Conservation (phyloP, 2,797 vertebrate species). For the Lycodopsis pacificus region DNA sequence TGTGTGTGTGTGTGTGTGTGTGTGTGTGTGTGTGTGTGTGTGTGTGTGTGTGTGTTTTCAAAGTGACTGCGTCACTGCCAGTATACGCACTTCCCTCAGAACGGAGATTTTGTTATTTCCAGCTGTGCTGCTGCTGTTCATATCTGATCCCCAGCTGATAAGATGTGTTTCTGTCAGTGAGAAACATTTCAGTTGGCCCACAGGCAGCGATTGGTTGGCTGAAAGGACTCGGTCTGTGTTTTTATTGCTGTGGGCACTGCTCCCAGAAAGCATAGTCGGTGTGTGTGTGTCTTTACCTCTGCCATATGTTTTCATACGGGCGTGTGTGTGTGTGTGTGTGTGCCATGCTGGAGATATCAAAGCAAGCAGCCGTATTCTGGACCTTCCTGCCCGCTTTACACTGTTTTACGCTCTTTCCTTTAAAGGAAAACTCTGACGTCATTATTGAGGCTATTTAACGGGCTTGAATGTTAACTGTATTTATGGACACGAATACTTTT, state of each 20-base stretch:
- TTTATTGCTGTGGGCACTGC: constrained; percentile 63
- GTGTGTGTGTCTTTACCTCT: constrained; percentile 10
- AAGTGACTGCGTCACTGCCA: constrained; percentile 44
- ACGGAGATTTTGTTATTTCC: constrained; percentile 57
- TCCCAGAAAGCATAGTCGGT: constrained; percentile 37
- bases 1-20: constrained; percentile 5
- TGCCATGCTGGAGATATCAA: constrained; percentile 39
- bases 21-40: constrained; percentile 20
- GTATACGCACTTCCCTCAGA: constrained; percentile 43
- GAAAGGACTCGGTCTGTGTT: constrained; percentile 50
- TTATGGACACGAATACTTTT: not conserved
- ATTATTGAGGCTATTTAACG: not conserved
- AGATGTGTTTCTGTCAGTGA: constrained; percentile 38
- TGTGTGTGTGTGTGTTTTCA: constrained; percentile 11
- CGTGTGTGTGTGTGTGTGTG: constrained; percentile 11
- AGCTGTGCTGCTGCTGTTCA: constrained; percentile 58
- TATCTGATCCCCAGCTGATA: constrained; percentile 67
- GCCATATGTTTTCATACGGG: constrained; percentile 30
- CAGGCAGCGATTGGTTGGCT: constrained; percentile 54
- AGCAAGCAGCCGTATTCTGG: constrained; percentile 24
- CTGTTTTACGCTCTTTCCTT: constrained; percentile 22
- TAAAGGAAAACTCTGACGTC: constrained; percentile 23
- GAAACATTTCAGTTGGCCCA: constrained; percentile 50
- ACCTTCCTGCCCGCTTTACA: constrained; percentile 16
- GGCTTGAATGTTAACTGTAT: not conserved